These are phyloP conservation scores for Carterocephalus palaemon DNA, from an alignment of 2,888 invertebrate genomes.

Conservation along the genomic window DNA sequence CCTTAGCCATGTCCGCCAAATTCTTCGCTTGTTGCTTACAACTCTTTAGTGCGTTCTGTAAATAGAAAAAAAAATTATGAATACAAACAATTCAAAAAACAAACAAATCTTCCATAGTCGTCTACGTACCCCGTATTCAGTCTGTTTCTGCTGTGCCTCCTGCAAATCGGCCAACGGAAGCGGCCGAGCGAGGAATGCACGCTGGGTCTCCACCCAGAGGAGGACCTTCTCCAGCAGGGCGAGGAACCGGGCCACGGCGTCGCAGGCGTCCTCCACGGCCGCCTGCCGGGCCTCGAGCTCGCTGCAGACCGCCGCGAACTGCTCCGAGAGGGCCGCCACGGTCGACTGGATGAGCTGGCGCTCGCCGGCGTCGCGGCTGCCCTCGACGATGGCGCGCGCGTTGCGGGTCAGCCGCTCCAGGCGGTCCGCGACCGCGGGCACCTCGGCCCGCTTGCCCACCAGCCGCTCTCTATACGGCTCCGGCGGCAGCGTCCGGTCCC, in stretches of 20 bases:
- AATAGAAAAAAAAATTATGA: constrained; percentile 38
- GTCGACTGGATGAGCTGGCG: constrained; percentile 86
- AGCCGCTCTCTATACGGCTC: constrained; percentile 86
- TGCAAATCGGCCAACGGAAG: constrained; percentile 87
- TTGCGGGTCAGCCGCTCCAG: constrained; percentile 88
- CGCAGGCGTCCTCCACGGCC: constrained; percentile 90
- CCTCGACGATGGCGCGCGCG: constrained; percentile 88
- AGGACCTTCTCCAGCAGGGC: constrained; percentile 89
- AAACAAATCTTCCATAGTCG: background rate
- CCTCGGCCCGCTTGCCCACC: constrained; percentile 86
- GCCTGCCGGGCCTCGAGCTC: constrained; percentile 91
- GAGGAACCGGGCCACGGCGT: constrained; percentile 92
- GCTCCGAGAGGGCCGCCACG: constrained; percentile 86
- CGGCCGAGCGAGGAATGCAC: constrained; percentile 87
- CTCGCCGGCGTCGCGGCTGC: constrained; percentile 87
- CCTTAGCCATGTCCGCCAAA: constrained; percentile 94
- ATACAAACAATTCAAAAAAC: background rate
- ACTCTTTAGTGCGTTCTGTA: constrained; percentile 90
- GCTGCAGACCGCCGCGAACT: constrained; percentile 86
- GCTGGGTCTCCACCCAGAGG: constrained; percentile 90
- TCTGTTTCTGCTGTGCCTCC: constrained; percentile 90
- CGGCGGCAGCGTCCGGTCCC: constrained; percentile 89
- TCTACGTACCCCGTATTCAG: constrained; percentile 92
- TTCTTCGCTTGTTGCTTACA: constrained; percentile 93
- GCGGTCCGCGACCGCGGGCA: constrained; percentile 84